Evolutionary conservation across 2,888 invertebrate genomes (phyloP), one percentile per base, ranked within the genome.

Genomic region (Clivina fossor): DNA sequence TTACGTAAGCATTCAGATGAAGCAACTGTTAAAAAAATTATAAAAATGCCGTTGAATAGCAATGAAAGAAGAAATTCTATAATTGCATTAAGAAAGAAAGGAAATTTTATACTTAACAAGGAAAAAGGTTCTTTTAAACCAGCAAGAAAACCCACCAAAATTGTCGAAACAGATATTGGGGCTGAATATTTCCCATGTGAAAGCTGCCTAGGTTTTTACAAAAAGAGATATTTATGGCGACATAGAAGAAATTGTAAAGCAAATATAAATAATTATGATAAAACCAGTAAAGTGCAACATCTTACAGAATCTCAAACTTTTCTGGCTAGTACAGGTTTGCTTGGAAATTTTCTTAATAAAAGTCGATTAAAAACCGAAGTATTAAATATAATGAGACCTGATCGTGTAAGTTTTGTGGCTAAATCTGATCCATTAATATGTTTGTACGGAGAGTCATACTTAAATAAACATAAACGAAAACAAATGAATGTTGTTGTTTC

Each of bases 301-400:
- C 26, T 60, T 16, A 11, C 46, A 7, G 33, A 37, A 5, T 59
- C 61, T 7, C 63, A 62, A 59, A 58, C 54, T 4, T 58, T 60
- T 47, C 51, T 58, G 44, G 62, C 55, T 26, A 28, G 26, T 15
- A 24, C 38, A 40, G 33, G 15, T 8, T 48, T 32, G 13, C 54
- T 57, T 56, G 4, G 20, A 7, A 37, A 59, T 3, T 58, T 49
- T 48, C 57, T 60, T 40, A 58, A 48, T 32, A 50, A 20, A 15
- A 56, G 33, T 38, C 54, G 57, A 8, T 44, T 60, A 19, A 63
- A 59, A 35, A 43, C 51, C 8, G 62, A 63, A 56, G 61, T 63
- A 8, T 59, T 63, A 37, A n/a, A 20, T n/a, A 58, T 58, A 30
- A 63, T 64, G 62, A 51, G 60, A n/a, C 38, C 63, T n/a, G 64